Evolutionary conservation across 2,113 vertebrate genomes (phyloP).

Genomic region (Vidua chalybeata): DNA sequence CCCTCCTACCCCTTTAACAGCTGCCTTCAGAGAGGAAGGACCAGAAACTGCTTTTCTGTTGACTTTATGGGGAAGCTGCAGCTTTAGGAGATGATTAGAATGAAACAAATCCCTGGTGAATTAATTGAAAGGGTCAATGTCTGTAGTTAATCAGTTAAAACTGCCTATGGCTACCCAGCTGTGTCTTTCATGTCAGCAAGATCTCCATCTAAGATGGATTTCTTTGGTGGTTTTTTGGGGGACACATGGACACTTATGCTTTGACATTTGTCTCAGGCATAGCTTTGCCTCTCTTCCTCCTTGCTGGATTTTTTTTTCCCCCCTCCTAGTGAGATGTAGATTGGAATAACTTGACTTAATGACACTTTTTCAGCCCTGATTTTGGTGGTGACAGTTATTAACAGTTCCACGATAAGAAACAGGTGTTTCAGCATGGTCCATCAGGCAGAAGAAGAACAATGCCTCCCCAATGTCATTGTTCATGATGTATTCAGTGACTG

Average conservation of each 20-base stretch:
- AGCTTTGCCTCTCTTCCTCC: neutral
- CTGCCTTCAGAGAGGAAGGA: neutral
- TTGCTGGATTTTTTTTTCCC: neutral
- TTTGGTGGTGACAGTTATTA: constrained; percentile 58
- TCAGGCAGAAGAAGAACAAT: constrained; percentile 57
- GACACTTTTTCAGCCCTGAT: constrained; percentile 37
- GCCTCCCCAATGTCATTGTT: constrained; percentile 33
- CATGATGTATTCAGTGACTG: constrained; percentile 52
- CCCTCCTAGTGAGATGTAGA: neutral
- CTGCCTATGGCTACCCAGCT: constrained; percentile 1
- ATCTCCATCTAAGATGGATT: neutral
- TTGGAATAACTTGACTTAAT: constrained; percentile 52
- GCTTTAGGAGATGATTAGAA: neutral
- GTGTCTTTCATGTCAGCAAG: neutral
- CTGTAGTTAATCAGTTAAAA: constrained; percentile 43
- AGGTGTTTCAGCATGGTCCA: constrained; percentile 64
- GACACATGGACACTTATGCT: neutral
- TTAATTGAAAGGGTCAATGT: constrained; percentile 30
- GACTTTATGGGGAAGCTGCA: neutral
- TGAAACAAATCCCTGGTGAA: neutral
- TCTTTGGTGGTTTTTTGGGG: neutral
- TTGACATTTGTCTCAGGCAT: neutral
- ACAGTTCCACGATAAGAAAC: constrained; percentile 53
- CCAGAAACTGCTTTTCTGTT: neutral
- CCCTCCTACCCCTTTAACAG: neutral